Percentiles rank a stretch among this genome's conserved stretches.
Conservation (phyloP, 2,888 invertebrate species). For the Euzophera pinguis region DNA sequence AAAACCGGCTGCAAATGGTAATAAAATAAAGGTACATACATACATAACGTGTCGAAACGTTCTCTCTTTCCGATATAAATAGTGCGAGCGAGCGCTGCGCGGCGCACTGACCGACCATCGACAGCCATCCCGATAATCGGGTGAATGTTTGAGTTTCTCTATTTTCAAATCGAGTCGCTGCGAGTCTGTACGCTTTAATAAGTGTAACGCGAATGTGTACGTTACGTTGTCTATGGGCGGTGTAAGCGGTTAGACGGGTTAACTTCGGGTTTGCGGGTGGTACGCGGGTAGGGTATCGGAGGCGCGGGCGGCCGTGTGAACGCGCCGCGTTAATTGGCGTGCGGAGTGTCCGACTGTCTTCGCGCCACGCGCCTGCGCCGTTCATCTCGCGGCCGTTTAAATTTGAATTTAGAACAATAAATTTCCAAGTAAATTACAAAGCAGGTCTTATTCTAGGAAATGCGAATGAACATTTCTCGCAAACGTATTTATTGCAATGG, state of each 20-base stretch:
- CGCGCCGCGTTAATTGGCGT: constrained; percentile 72
- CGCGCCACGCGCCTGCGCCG: constrained; percentile 61
- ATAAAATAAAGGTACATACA: constrained; percentile 72
- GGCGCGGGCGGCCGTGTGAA: constrained; percentile 59
- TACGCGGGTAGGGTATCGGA: constrained; percentile 45
- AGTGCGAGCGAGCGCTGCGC: constrained; percentile 58
- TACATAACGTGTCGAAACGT: constrained; percentile 70
- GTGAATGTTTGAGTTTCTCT: constrained; percentile 75
- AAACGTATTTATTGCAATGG: constrained; percentile 6
- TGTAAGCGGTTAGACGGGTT: constrained; percentile 35
- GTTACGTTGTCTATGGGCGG: constrained; percentile 34
- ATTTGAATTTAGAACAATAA: constrained; percentile 57
- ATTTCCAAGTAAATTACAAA: constrained; percentile 32
- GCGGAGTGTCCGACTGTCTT: constrained; percentile 66
- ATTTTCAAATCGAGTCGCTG: constrained; percentile 68
- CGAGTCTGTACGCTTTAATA: constrained; percentile 39
- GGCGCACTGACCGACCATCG: constrained; percentile 75
- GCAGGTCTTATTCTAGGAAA: constrained; percentile 21
- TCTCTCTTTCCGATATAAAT: constrained; percentile 75
- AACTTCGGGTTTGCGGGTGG: constrained; percentile 39
- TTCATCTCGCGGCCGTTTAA: constrained; percentile 45
- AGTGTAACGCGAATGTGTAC: constrained; percentile 48
- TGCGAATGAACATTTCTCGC: constrained; percentile 7
- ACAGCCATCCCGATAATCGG: constrained; percentile 75
- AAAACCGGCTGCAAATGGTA: constrained; percentile 76